These are phyloP conservation scores for Torymus auratus DNA, from an alignment of 2,888 invertebrate species.

Conservation along the genomic window DNA sequence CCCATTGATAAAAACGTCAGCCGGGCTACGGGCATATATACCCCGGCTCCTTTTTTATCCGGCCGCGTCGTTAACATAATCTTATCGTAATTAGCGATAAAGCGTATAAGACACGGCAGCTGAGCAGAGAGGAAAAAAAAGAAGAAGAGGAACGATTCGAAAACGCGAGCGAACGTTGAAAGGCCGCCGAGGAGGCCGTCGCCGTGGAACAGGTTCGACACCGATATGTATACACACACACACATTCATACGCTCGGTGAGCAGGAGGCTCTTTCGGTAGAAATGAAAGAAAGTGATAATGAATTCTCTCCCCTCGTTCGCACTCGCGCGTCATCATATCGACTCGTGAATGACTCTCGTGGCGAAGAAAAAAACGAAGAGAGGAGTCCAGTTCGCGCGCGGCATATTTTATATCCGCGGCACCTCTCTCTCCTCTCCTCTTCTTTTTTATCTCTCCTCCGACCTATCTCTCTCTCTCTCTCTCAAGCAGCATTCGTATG, in stretches of 20 bases:
- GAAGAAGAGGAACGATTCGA: not conserved
- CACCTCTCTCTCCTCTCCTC: not conserved
- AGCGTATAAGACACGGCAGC: conserved; percentile 7
- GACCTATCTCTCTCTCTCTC: not conserved
- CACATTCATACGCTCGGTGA: not conserved
- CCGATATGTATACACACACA: too few relatives aligned
- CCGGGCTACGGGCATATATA: conserved; percentile 46
- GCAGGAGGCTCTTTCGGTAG: conserved; percentile 18
- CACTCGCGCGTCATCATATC: conserved; percentile 6
- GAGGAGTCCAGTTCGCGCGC: not conserved
- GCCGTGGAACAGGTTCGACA: conserved; percentile 26
- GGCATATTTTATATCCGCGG: conserved; percentile 26
- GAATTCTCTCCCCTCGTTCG: conserved; percentile 38
- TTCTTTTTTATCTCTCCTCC: not conserved
- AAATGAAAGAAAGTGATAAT: conserved; percentile 54
- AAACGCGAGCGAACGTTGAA: not conserved
- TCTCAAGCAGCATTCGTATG: too few relatives aligned
- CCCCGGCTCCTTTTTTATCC: conserved; percentile 39
- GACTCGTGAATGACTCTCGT: not conserved
- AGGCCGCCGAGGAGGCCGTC: not conserved
- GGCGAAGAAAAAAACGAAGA: not conserved
- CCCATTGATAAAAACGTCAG: conserved; percentile 51
- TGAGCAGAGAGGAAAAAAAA: not conserved
- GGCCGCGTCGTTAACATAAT: conserved; percentile 47
- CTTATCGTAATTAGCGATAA: conserved; percentile 54